phyloP scores from a whole-genome alignment of 2,113 vertebrate species.

The Dascyllus trimaculatus region DNA sequence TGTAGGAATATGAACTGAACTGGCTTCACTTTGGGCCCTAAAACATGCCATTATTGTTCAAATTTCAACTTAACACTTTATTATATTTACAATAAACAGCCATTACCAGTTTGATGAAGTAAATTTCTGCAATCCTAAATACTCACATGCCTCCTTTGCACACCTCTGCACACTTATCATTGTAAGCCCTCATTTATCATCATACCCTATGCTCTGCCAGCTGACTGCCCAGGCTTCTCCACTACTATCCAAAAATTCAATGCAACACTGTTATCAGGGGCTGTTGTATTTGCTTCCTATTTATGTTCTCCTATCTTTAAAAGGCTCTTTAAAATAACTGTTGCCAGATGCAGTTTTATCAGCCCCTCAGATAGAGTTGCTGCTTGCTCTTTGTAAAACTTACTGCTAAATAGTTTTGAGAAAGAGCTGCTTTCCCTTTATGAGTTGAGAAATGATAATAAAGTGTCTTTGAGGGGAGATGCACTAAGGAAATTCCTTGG shows the following conservation, averaged over 20 bases:
- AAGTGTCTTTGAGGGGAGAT: background rate
- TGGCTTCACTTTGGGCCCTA: background rate
- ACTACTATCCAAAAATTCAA: conserved; percentile 1
- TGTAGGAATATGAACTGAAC: background rate
- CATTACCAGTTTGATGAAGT: background rate
- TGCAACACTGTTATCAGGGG: conserved; percentile 25
- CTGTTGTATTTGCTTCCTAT: conserved; percentile 7
- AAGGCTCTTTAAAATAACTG: conserved; percentile 29
- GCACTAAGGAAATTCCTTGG: background rate
- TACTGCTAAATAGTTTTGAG: conserved; percentile 1
- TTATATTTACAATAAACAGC: background rate
- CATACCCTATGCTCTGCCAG: background rate
- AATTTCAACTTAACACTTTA: background rate
- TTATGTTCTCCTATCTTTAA: conserved; percentile 43
- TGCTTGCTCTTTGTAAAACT: conserved; percentile 12
- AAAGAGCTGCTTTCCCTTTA: background rate
- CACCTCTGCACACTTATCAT: conserved; percentile 1
- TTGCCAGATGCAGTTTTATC: conserved; percentile 33
- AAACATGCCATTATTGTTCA: background rate
- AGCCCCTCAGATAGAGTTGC: background rate
- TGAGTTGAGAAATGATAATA: conserved; percentile 21
- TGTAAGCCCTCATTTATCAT: conserved; percentile 38
- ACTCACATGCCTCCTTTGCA: background rate
- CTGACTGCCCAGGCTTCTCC: conserved; percentile 7
- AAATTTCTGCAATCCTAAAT: background rate